A percentile compares a stretch with the other conserved stretches of the same genome.
Conservation (phyloP, 2,888 invertebrate species). For the Stenodema calcarata region DNA sequence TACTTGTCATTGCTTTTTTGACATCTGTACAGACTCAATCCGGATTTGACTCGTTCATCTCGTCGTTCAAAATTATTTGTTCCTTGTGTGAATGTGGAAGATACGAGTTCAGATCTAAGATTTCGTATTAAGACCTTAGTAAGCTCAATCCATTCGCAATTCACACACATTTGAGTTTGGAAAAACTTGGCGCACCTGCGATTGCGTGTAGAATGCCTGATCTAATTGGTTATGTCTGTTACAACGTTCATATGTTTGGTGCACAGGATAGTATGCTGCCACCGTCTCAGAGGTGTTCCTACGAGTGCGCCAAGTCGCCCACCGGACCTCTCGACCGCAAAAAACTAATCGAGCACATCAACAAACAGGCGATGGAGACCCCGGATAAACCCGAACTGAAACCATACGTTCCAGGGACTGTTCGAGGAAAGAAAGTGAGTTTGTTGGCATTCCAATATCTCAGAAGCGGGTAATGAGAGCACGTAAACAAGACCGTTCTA, state of each 20-base stretch:
- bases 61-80: too few species aligned
- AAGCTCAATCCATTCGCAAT: too few species aligned
- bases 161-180: too few species aligned
- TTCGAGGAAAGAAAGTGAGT: constrained; percentile 87
- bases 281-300: constrained; percentile 92
- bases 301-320: constrained; percentile 93
- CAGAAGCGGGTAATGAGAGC: too few species aligned
- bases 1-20: too few species aligned
- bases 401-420: constrained; percentile 88
- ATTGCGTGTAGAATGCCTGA: too few species aligned
- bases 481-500: too few species aligned
- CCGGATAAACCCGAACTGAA: constrained; percentile 96
- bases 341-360: constrained; percentile 93
- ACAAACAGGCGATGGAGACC: constrained; percentile 97
- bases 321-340: constrained; percentile 96
- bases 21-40: neutral
- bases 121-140: too few species aligned
- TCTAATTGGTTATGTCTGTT: too few species aligned
- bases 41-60: neutral
- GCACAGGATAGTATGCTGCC: constrained; percentile 95
- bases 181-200: too few species aligned
- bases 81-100: too few species aligned
- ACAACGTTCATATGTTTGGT: constrained; percentile 50
- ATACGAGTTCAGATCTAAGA: neutral
- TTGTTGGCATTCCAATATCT: neutral